These are phyloP conservation scores for Lepidostoma basale DNA, from an alignment of 1,140 invertebrate species.

Conservation along the genomic window DNA sequence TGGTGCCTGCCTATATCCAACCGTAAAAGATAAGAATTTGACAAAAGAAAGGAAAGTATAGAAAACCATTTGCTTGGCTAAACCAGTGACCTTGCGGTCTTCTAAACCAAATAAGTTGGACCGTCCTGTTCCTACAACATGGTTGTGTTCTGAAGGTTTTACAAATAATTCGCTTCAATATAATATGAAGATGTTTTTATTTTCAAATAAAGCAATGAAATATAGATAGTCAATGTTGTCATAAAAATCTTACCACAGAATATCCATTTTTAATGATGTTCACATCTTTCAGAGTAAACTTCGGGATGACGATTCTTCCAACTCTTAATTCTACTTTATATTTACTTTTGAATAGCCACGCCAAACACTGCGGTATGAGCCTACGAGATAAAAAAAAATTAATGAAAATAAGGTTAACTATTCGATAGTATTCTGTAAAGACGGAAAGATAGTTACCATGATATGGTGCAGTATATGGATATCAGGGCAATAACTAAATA, in stretches of 20 bases:
- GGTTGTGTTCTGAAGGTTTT: too few species aligned
- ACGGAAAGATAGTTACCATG: conserved; percentile 51
- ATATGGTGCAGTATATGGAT: conserved; percentile 55
- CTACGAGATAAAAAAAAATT: conserved; percentile 51
- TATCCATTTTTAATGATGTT: conserved; percentile 71
- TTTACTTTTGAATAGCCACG: conserved; percentile 71
- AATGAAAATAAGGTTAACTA: conserved; percentile 23
- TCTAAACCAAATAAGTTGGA: too few species aligned
- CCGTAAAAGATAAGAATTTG: too few species aligned
- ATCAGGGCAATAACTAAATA: conserved; percentile 52
- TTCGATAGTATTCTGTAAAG: conserved; percentile 48
- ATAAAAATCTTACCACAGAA: conserved; percentile 65
- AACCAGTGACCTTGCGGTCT: too few species aligned
- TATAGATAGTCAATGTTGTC: too few species aligned
- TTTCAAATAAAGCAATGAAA: too few species aligned
- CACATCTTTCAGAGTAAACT: conserved; percentile 70
- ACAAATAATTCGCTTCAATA: too few species aligned
- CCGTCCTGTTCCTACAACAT: too few species aligned
- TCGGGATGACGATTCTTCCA: conserved; percentile 70
- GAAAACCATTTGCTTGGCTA: too few species aligned
- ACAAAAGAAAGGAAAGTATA: too few species aligned
- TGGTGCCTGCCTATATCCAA: too few species aligned
- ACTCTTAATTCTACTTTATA: conserved; percentile 71
- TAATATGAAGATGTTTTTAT: too few species aligned
- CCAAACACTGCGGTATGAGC: conserved; percentile 68